Conservation (phyloP, 1,140 invertebrate genomes). For the Sycophila sp. region DNA sequence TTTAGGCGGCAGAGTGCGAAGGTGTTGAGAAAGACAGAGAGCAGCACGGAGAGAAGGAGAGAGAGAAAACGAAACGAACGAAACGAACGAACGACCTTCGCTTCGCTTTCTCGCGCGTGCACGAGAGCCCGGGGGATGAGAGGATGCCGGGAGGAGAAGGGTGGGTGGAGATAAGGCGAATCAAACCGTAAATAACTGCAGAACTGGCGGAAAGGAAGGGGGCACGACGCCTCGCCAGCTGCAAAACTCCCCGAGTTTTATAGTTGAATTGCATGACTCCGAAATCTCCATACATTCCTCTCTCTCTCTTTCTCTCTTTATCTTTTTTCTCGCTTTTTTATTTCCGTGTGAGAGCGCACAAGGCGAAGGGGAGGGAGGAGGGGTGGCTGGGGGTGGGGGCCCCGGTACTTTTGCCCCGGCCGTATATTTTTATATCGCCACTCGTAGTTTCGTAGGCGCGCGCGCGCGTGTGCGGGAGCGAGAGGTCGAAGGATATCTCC, state of each 20-base stretch:
- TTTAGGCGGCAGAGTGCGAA: background rate
- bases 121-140: conserved; percentile 43
- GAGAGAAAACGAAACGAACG: background rate
- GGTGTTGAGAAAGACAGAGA: conserved; percentile 20
- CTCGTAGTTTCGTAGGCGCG: conserved; percentile 14
- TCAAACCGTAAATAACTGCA: conserved; percentile 67
- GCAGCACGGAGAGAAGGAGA: background rate
- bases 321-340: conserved; percentile 41
- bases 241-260: conserved; percentile 67
- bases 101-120: conserved; percentile 32
- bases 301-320: conserved; percentile 33
- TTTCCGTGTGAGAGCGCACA: too few relatives aligned
- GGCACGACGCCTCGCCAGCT: conserved; percentile 55
- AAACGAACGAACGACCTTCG: conserved; percentile 27
- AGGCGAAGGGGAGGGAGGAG: too few relatives aligned
- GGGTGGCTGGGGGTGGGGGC: background rate
- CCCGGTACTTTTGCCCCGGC: conserved; percentile 9
- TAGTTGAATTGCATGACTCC: conserved; percentile 67
- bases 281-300: conserved; percentile 63
- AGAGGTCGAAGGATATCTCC: conserved; percentile 1
- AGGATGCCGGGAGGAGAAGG: conserved; percentile 49
- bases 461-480: too few relatives aligned
- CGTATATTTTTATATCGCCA: conserved; percentile 37
- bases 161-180: conserved; percentile 64
- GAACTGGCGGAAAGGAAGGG: conserved; percentile 57